Conservation (phyloP, 2,797 vertebrate genomes). For the Cossypha polioptera region DNA sequence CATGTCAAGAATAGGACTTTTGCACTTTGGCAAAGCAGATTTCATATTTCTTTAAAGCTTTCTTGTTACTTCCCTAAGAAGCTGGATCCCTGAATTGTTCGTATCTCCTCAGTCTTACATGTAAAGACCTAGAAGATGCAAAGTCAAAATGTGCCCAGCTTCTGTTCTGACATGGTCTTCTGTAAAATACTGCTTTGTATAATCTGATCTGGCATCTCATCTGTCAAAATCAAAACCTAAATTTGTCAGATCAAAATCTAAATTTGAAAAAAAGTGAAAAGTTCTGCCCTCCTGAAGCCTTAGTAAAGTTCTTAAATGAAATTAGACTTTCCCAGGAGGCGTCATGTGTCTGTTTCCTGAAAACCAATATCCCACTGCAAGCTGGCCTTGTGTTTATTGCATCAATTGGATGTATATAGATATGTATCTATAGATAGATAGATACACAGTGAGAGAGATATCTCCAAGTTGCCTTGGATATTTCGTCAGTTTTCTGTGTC, state of each 20-base stretch:
- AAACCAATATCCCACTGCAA: not conserved
- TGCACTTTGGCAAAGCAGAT: not conserved
- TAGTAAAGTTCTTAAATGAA: not conserved
- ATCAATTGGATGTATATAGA: not conserved
- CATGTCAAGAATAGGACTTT: not conserved
- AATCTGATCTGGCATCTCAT: not conserved
- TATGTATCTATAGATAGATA: no score
- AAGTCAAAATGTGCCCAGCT: not conserved
- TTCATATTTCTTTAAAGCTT: not conserved
- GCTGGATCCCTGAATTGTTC: not conserved
- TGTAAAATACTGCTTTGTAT: not conserved
- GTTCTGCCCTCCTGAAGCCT: not conserved
- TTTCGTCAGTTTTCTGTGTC: not conserved
- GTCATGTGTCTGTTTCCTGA: not conserved
- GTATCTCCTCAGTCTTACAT: not conserved
- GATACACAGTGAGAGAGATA: not conserved
- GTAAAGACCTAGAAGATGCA: not conserved
- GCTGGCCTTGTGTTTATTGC: not conserved
- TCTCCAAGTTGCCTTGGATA: not conserved
- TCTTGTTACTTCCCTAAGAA: not conserved
- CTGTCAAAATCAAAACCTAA: not conserved
- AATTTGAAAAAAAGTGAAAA: not conserved
- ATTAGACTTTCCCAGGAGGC: not conserved
- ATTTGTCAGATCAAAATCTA: not conserved
- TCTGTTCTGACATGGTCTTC: not conserved